Evolutionary conservation across 1,140 invertebrate species (phyloP), one percentile per base, ranked within the genome.

Genomic region (Cotesia glomerata): DNA sequence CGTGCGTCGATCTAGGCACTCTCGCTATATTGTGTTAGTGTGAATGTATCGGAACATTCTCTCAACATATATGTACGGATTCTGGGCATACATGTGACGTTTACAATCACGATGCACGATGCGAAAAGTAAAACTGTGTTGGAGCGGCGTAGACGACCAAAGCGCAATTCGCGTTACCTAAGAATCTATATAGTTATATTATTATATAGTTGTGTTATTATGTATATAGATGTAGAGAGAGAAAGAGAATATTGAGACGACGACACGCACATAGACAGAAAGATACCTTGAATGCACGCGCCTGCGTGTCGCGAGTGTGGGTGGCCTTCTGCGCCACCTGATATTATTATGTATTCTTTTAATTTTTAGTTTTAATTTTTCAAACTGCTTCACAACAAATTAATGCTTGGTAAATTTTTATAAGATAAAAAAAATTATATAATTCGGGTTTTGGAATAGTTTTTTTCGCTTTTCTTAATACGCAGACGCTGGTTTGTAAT

Each of bases 81-180:
- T 45, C 39, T 45, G 11, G 7, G 7, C 39, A 45, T 45, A 11
- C 11, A 45, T 45, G 39, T 11, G 5, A 45, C 26, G 72, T 72
- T 61, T 58, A 72, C 72, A 69, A 70, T 68, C 39, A 67, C 56
- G 73, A 45, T 45, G 11, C 39, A 67, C 63, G 73, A 45, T 45
- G 11, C 11, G 39, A 45, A 45, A 58, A 58, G 26, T 58, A 58
- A 18, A 58, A 58, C 75, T 75, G 74, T 68, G 71, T 70, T 34
- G 65, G 52, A 62, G 62, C 67, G 66, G 49, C 35, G 64, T 64
- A 66, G 71, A 72, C 73, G 69, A 72, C 63, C 74, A 63, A 67
- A 52, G 61, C 74, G 70, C 76, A 76, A 81, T 80, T 79, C 74
- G 73, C 74, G 77, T 81, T 81, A 80, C 74, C 79, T 80, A 79